Conservation (phyloP, 30 jellyfish, hydroid and myxozoan genomes). For the Phacellophora camtschatica region DNA sequence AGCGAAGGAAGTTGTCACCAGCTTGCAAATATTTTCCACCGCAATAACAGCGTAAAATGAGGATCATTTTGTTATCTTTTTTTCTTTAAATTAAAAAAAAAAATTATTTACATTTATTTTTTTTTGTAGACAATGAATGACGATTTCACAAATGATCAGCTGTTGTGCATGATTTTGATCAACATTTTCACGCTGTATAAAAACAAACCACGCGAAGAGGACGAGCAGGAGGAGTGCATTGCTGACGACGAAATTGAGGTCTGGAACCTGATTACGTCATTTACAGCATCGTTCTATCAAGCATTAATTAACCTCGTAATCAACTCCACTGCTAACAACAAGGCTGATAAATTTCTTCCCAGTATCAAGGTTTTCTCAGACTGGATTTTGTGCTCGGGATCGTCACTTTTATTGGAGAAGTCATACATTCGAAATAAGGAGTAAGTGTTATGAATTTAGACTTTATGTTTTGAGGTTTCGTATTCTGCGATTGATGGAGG, state of each 20-base stretch:
- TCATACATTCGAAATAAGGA: conserved; percentile 35
- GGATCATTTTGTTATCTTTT: not conserved
- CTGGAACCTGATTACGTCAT: conserved; percentile 36
- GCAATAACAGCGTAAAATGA: not conserved
- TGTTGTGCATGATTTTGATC: conserved; percentile 17
- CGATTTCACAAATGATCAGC: conserved; percentile 38
- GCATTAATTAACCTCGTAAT: conserved; percentile 13
- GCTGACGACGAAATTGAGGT: conserved; percentile 68
- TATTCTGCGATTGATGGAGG: too few relatives aligned
- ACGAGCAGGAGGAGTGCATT: conserved; percentile 53
- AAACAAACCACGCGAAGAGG: conserved; percentile 70
- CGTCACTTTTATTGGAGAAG: conserved; percentile 52
- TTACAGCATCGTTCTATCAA: conserved; percentile 29
- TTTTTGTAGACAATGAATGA: not conserved
- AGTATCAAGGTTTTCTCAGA: conserved; percentile 72
- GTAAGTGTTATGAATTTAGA: too few relatives aligned
- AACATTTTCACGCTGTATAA: conserved; percentile 47
- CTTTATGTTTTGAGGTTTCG: too few relatives aligned
- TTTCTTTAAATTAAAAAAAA: too few relatives aligned
- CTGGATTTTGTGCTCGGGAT: conserved; percentile 73
- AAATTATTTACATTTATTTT: too few relatives aligned
- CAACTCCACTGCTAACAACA: not conserved
- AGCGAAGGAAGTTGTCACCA: too few relatives aligned
- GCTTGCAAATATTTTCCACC: not conserved
- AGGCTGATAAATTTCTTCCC: conserved; percentile 51